These are phyloP conservation scores for Solenodon paradoxus DNA, from an alignment of 2,113 vertebrate genomes.

Conservation along the genomic window DNA sequence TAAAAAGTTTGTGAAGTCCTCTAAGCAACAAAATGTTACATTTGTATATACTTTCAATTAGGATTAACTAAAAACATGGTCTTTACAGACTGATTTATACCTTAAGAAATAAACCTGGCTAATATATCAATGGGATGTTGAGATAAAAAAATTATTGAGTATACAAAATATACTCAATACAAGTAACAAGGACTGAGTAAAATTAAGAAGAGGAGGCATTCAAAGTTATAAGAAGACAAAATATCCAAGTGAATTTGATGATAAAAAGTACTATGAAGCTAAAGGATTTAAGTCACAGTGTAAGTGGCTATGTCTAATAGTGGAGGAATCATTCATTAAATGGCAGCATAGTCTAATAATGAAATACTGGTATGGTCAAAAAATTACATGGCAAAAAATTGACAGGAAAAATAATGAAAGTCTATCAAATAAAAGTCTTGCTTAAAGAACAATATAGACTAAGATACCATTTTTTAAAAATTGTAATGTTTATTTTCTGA, in stretches of 20 bases:
- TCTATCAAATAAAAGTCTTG: neutral
- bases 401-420: neutral
- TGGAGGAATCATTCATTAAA: neutral
- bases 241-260: neutral
- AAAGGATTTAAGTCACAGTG: neutral
- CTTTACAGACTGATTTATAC: neutral
- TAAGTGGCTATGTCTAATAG: neutral
- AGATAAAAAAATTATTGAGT: slow-evolving; percentile 4
- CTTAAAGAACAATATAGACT: neutral
- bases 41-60: neutral
- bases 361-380: neutral
- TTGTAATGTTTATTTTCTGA: neutral
- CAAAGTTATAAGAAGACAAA: slow-evolving; percentile 11
- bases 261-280: neutral
- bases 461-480: neutral
- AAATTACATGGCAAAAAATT: neutral
- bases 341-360: neutral
- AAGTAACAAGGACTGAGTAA: neutral
- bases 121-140: slow-evolving; percentile 17
- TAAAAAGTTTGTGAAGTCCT: neutral
- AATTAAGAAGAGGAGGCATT: neutral
- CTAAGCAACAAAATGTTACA: neutral
- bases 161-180: neutral
- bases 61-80: slow-evolving; percentile 33
- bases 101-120: slow-evolving; percentile 27